phyloP scores from a whole-genome alignment of 2,113 vertebrate species.

The Candoia aspera region DNA sequence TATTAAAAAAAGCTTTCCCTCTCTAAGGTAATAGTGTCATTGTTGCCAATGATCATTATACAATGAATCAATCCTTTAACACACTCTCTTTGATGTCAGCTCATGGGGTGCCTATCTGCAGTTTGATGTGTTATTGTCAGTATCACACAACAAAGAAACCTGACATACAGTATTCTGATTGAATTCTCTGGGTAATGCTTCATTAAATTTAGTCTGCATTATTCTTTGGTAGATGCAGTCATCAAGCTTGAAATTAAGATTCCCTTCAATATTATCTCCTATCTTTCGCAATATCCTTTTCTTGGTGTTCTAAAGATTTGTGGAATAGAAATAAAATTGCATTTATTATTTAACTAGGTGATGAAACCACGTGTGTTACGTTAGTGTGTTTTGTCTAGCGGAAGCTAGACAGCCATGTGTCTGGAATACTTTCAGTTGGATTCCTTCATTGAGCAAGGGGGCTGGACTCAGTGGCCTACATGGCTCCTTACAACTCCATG shows the following conservation, averaged over 20 bases:
- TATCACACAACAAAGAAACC: background rate
- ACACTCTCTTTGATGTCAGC: background rate
- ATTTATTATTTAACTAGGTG: conserved; percentile 31
- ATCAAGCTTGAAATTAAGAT: conserved; percentile 42
- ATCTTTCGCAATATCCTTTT: conserved; percentile 24
- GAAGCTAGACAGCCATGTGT: background rate
- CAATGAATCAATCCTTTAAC: background rate
- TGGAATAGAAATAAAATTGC: conserved; percentile 27
- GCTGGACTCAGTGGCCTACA: background rate
- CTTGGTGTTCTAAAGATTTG: conserved; percentile 25
- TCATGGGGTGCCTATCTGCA: background rate
- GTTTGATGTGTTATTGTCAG: background rate
- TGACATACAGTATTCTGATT: background rate
- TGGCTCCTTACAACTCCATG: background rate
- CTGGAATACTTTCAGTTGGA: background rate
- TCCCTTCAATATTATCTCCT: conserved; percentile 26
- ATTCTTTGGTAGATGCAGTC: conserved; percentile 12
- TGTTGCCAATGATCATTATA: background rate
- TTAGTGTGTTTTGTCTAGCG: background rate
- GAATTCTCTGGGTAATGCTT: conserved; percentile 1
- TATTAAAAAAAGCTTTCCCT: background rate
- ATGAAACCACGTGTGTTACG: background rate
- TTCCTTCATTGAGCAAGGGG: background rate
- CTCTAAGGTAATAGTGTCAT: background rate
- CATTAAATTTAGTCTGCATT: conserved; percentile 21